Evolutionary conservation across 2,888 invertebrate species (phyloP).

Genomic region (Labia minor): DNA sequence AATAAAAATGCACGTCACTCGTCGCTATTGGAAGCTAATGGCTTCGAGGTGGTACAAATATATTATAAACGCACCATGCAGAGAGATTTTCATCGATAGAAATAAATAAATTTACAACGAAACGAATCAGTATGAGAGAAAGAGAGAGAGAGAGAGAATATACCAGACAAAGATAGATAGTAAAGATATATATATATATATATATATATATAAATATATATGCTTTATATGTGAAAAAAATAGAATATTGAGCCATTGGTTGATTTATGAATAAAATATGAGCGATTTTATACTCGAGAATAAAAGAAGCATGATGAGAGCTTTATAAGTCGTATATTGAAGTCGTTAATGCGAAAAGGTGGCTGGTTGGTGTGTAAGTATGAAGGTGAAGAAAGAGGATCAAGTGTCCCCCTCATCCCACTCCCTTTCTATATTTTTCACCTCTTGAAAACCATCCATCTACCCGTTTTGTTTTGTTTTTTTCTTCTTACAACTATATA

Average conservation of each 20-base stretch:
- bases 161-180: too few species aligned
- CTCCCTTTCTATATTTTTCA: too few species aligned
- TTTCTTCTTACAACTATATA: too few species aligned
- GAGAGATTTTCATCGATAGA: conserved; percentile 13
- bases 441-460: too few species aligned
- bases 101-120: conserved; percentile 7
- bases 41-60: conserved; percentile 5
- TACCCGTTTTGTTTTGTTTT: too few species aligned
- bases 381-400: background rate
- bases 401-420: too few species aligned
- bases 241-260: conserved; percentile 4
- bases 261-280: conserved; percentile 13
- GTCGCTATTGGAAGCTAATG: background rate
- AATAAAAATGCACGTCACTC: conserved; percentile 5
- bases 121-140: background rate
- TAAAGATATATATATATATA: too few species aligned
- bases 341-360: background rate
- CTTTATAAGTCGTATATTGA: conserved; percentile 13
- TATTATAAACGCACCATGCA: background rate
- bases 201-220: too few species aligned
- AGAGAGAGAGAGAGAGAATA: background rate
- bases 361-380: too few species aligned
- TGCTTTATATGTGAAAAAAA: too few species aligned
- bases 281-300: conserved; percentile 5
- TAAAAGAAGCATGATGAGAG: conserved; percentile 13